A percentile compares a stretch with the other conserved stretches of the same genome.
Conservation (phyloP, 1,140 invertebrate genomes). For the Panulirus ornatus region DNA sequence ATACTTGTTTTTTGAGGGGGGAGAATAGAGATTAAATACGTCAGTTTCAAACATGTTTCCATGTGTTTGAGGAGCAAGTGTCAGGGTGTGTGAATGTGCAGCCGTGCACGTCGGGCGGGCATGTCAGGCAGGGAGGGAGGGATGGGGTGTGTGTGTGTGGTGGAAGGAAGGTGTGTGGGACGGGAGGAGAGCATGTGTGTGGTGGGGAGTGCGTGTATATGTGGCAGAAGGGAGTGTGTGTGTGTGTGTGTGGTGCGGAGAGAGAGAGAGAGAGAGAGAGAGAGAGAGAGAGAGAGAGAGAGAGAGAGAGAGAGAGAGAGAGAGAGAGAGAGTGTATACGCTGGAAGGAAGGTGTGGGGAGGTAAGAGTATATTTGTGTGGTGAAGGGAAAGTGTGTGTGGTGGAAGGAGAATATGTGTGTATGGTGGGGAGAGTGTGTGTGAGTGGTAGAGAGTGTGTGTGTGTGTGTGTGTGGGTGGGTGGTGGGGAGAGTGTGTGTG, state of each 20-base stretch:
- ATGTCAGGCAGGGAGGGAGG: too few relatives aligned
- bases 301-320: slow-evolving; percentile 6
- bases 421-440: not conserved
- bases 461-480: not conserved
- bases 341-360: not conserved
- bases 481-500: not conserved
- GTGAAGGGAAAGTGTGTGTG: not conserved
- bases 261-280: slow-evolving; percentile 7
- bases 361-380: not conserved
- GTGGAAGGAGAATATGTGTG: not conserved
- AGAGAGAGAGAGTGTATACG: not conserved
- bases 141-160: too few relatives aligned
- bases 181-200: too few relatives aligned
- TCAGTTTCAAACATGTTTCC: too few relatives aligned
- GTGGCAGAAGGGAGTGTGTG: too few relatives aligned
- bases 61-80: too few relatives aligned
- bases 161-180: too few relatives aligned
- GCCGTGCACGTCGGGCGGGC: too few relatives aligned
- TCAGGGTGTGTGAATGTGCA: too few relatives aligned
- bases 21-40: too few relatives aligned
- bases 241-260: not conserved
- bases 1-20: too few relatives aligned
- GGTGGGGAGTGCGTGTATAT: too few relatives aligned
- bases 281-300: not conserved
- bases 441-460: not conserved